phyloP scores from a whole-genome alignment of 2,113 vertebrate genomes.

The Glaucomys volans region DNA sequence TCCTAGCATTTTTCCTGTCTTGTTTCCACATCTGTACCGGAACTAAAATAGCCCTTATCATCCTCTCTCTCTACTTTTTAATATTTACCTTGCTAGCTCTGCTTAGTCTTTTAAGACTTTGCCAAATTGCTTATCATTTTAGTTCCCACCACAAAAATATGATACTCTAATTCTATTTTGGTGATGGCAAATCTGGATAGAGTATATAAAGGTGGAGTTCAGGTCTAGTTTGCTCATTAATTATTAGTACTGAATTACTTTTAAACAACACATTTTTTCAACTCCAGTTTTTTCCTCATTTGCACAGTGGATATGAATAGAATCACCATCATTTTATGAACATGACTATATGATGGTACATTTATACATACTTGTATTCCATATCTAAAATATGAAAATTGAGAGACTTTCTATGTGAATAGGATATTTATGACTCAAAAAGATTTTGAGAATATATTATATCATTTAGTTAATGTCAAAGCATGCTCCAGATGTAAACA shows the following conservation, averaged over 20 bases:
- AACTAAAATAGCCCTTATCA: neutral
- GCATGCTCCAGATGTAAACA: neutral
- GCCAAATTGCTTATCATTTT: neutral
- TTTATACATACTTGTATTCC: neutral
- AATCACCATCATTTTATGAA: neutral
- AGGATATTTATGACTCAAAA: slow-evolving; percentile 4
- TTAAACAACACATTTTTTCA: neutral
- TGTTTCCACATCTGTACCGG: neutral
- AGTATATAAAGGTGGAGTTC: neutral
- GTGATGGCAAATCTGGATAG: neutral
- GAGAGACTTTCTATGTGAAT: neutral
- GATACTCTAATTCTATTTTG: neutral
- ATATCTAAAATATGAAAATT: slow-evolving; percentile 25
- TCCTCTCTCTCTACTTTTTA: neutral
- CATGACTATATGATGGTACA: neutral
- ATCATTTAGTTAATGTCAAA: neutral
- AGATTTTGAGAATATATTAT: neutral
- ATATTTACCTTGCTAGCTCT: neutral
- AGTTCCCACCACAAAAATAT: neutral
- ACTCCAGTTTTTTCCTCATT: neutral
- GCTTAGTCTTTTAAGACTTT: neutral
- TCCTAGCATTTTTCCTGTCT: neutral
- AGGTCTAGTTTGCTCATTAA: neutral
- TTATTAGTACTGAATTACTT: neutral
- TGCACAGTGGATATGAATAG: neutral